Evolutionary conservation across 1,140 invertebrate genomes (phyloP).

Genomic region (Camponotus pennsylvanicus): DNA sequence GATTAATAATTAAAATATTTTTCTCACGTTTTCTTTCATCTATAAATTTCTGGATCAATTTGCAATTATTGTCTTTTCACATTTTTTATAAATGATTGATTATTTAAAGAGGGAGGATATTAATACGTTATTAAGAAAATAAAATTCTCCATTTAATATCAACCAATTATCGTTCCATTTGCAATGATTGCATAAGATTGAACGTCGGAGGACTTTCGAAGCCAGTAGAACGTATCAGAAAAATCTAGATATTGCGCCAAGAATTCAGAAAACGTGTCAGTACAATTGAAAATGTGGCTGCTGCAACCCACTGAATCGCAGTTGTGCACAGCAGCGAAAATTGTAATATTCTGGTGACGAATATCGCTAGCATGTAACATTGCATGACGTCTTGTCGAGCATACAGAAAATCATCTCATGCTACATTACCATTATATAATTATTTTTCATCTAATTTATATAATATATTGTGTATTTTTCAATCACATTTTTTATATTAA

Average conservation of each 20-base stretch:
- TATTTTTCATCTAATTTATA: conserved; percentile 25
- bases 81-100: not conserved
- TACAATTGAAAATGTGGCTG: conserved; percentile 54
- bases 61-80: not conserved
- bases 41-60: not conserved
- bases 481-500: not conserved
- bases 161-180: conserved; percentile 17
- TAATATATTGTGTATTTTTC: not conserved
- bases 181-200: conserved; percentile 2
- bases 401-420: conserved; percentile 9
- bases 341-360: conserved; percentile 49
- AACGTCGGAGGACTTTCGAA: not conserved
- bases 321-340: conserved; percentile 47
- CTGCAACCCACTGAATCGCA: conserved; percentile 46
- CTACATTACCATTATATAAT: conserved; percentile 13
- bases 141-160: not conserved
- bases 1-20: no score
- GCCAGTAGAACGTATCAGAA: not conserved
- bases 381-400: conserved; percentile 11
- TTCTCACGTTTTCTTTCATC: not conserved
- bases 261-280: conserved; percentile 48
- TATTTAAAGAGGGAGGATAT: not conserved
- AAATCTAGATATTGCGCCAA: conserved; percentile 14
- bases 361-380: conserved; percentile 30
- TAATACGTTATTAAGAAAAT: no score